Base-by-base conservation (phyloP, 1,140 invertebrate species). In the Linepithema humile region DNA sequence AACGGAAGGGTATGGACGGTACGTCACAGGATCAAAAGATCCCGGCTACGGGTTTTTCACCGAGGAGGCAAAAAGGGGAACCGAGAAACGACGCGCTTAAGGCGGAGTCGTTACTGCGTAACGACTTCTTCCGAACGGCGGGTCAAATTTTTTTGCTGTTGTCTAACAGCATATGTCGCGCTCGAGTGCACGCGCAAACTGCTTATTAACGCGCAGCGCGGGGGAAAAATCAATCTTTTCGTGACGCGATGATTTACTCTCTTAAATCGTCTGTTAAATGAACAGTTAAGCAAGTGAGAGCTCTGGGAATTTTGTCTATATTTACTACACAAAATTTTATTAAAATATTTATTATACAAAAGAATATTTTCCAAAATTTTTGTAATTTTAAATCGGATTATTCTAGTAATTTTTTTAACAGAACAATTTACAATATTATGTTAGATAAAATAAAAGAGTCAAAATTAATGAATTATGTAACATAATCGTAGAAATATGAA, bases 1-100 rank as follows among this genome's bases (percentile, higher is more conserved):
- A 20, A 50, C 15, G 53, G 57, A 86, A 75, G 84, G 45, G 62
- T 86, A 70, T 12, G 43, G 40, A 4, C 17, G 53, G n/a, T 60
- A 26, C 57, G 38, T 35, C 48, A 65, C 72, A 12, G 43, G 59
- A 48, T 72, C 26, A 65, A 75, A 84, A 69, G 64, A 43, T 70
- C 57, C 32, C 45, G 6, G 17, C 59, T 43, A 32, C 32, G 38
- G 62, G 50, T 59, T 62, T 77, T 70, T 17, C 53, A 62, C 53
- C n/a, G n/a, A n/a, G 70, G 17, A 23, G 43, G 29, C 43, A 69
- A 70, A 80, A 80, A 84, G 50, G 53, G 29, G 50, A 45, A 72
- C 50, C 35, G 53, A 57, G 70, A 23, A 69, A 77, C 59, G 67
- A 84, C 60, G 73, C 82, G 82, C 74, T 84, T 59, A 67, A 78